These are phyloP conservation scores for Hylaeus volcanicus DNA, from an alignment of 1,140 invertebrate species.

Conservation along the genomic window DNA sequence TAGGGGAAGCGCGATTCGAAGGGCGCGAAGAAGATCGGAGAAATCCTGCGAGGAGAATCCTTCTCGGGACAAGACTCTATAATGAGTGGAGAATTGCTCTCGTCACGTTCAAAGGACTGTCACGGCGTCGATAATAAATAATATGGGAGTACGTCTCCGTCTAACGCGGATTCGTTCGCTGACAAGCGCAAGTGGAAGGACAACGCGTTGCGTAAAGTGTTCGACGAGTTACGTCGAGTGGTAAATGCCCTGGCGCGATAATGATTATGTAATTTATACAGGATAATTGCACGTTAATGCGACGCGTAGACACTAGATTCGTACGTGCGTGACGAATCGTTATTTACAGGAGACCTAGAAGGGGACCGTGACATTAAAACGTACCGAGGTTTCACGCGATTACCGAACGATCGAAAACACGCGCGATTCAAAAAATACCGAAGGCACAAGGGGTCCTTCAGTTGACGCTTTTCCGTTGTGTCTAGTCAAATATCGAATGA, in stretches of 20 bases:
- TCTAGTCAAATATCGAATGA: no score
- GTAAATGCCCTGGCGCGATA: not conserved
- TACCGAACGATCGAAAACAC: no score
- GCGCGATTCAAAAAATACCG: no score
- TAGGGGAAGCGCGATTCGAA: conserved; percentile 43
- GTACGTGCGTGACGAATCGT: not conserved
- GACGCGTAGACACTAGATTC: no score
- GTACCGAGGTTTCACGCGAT: no score
- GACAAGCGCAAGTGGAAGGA: not conserved
- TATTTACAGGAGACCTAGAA: not conserved
- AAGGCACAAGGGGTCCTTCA: no score
- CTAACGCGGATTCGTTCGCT: not conserved
- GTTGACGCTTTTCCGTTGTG: no score
- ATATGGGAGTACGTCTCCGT: conserved; percentile 1
- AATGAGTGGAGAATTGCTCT: conserved; percentile 75
- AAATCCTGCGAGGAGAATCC: conserved; percentile 57
- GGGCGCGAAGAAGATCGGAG: conserved; percentile 29
- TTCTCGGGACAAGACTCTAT: conserved; percentile 75
- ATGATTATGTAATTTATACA: not conserved
- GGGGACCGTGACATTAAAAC: not conserved
- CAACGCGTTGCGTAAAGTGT: conserved; percentile 2
- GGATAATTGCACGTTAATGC: conserved; percentile 6
- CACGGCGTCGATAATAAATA: conserved; percentile 39
- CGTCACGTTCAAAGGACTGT: conserved; percentile 72
- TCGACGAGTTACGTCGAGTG: not conserved